A percentile compares a stretch with the other conserved stretches of the same genome.
phyloP scores from a whole-genome alignment of 30 jellyfish, hydroid and myxozoan genomes.

The Calvadosia cruxmelitensis region DNA sequence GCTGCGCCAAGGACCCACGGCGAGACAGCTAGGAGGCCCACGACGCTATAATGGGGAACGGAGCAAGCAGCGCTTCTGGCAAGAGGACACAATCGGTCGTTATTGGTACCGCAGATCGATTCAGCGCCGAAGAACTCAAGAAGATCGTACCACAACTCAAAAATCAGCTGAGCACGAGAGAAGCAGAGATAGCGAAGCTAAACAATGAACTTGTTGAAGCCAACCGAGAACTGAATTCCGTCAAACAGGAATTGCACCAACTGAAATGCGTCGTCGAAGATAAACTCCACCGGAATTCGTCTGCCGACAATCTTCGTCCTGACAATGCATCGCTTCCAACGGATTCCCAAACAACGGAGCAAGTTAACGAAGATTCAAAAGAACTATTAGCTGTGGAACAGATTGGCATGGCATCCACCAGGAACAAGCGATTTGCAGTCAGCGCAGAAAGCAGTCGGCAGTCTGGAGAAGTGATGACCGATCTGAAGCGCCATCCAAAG shows the following conservation, averaged over 20 bases:
- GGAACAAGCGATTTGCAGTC: constrained; percentile 75
- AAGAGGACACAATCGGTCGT: constrained; percentile 7
- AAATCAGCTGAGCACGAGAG: constrained; percentile 35
- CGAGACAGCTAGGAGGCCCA: too few relatives aligned
- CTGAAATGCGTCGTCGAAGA: constrained; percentile 63
- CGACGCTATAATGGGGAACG: constrained; percentile 98
- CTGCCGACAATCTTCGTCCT: constrained; percentile 18
- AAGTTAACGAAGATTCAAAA: not conserved
- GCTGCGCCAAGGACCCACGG: too few relatives aligned
- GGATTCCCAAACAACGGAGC: not conserved
- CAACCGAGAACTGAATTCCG: constrained; percentile 29
- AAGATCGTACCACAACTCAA: constrained; percentile 44
- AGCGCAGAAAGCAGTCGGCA: constrained; percentile 84
- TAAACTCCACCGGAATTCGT: constrained; percentile 16
- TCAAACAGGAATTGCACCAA: constrained; percentile 59
- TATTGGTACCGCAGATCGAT: constrained; percentile 56
- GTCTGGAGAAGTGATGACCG: constrained; percentile 33
- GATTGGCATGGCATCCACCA: constrained; percentile 41
- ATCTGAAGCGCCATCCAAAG: constrained; percentile 50
- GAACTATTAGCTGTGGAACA: too few relatives aligned
- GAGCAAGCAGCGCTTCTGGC: constrained; percentile 45
- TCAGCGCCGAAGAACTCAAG: constrained; percentile 26
- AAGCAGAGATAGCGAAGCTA: constrained; percentile 30
- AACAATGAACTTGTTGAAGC: constrained; percentile 28
- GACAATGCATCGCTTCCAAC: not conserved